phyloP scores from a whole-genome alignment of 2,797 vertebrate genomes.

The Oreortyx pictus region DNA sequence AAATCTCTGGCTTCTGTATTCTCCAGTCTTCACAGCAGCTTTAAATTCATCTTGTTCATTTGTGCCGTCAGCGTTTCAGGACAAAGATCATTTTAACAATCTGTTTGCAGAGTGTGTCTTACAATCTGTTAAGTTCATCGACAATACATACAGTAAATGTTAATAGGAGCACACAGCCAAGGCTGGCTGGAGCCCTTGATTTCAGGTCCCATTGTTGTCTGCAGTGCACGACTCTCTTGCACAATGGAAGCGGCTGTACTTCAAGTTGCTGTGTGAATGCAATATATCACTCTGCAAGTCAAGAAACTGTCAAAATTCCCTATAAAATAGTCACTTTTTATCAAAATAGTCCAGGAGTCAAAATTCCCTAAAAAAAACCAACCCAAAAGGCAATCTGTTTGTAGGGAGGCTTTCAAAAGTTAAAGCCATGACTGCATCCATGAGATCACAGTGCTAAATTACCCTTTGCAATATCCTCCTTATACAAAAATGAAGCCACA shows the following conservation, averaged over 20 bases:
- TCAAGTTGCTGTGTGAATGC: not conserved
- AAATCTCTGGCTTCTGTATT: not conserved
- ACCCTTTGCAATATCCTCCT: conserved; percentile 6
- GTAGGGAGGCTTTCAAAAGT: not conserved
- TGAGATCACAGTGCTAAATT: not conserved
- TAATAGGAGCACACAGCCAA: not conserved
- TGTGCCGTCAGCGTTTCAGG: not conserved
- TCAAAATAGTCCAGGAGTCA: not conserved
- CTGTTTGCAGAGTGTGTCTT: conserved; percentile 20
- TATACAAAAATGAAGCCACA: conserved; percentile 20
- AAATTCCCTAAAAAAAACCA: not conserved
- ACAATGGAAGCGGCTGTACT: not conserved
- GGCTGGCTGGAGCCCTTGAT: not conserved
- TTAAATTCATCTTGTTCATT: not conserved
- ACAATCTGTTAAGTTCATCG: conserved; percentile 47
- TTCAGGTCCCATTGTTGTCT: not conserved
- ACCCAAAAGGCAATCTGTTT: not conserved
- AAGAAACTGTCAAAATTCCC: not conserved
- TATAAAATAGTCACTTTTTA: not conserved
- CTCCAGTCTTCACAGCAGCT: not conserved
- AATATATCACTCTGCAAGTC: not conserved
- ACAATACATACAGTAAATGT: not conserved
- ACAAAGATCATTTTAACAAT: conserved; percentile 49
- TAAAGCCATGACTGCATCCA: conserved; percentile 6
- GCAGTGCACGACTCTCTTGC: not conserved